Evolutionary conservation across 2,888 invertebrate species (phyloP), one percentile per base, ranked within the genome.

Genomic region (Schrankia costaestrigalis): DNA sequence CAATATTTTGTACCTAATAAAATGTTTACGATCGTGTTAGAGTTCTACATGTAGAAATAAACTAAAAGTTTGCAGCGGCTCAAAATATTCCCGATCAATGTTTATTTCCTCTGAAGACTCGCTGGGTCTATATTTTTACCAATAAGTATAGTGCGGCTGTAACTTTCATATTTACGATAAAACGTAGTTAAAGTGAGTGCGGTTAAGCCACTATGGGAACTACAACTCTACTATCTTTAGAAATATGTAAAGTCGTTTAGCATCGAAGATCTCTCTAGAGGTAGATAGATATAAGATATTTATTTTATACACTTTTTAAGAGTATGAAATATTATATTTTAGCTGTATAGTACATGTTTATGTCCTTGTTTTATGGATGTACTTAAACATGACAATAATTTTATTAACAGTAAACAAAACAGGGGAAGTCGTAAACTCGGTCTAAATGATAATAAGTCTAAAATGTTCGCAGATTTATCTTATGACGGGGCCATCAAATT

Each of bases 371-470:
- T 26, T 24, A 28, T 25, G 26, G 10, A 8, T 17, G 11, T 11
- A 36, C 13, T 23, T 23, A 13, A 31, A 13, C n/a, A 31, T 24
- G 11, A 18, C 25, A 33, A 37, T 51, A 33, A 51, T 44, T 59
- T 59, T 42, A 59, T 56, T 47, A 44, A 36, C 27, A 26, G 36
- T 55, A 31, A 43, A 49, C 28, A 38, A 46, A 35, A 27, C 30
- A 22, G 27, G 26, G 32, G 19, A 26, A 31, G 36, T 49, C 42
- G 44, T 61, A 51, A 61, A 59, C 39, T 38, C 36, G 43, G 36
- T 34, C 41, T 35, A 32, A 34, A 48, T 47, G 51, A 53, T 67
- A 54, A 60, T 52, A 59, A 57, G 35, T 49, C 38, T 50, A 41
- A 58, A 51, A 55, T 56, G 39, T 41, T 29, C 12, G 34, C 32